phyloP scores from a whole-genome alignment of 23 tunicate species.

The Ciona savignyi region DNA sequence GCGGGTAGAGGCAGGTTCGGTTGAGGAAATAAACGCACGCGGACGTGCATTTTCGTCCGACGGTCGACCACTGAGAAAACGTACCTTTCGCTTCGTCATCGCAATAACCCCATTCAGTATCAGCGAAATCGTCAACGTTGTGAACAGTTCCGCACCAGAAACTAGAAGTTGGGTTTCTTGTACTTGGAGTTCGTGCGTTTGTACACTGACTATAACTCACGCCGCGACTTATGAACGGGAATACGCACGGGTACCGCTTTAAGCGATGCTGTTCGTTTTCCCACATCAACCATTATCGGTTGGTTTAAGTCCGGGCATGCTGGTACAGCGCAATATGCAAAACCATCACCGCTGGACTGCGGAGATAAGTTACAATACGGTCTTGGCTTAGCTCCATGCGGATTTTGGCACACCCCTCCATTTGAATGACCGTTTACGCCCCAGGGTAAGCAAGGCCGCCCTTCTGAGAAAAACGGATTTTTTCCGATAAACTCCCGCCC shows the following conservation, averaged over 20 bases:
- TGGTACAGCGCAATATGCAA: slow-evolving; percentile 23
- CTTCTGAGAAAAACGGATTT: not conserved
- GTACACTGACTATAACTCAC: slow-evolving; percentile 9
- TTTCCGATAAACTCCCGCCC: slow-evolving; percentile 10
- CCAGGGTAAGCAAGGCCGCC: not conserved
- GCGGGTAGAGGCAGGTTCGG: slow-evolving; percentile 11
- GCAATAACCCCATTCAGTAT: slow-evolving; percentile 29
- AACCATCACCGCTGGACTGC: too few species aligned
- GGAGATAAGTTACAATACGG: slow-evolving; percentile 12
- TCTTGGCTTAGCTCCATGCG: slow-evolving; percentile 7
- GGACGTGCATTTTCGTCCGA: slow-evolving; percentile 3
- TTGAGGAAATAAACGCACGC: slow-evolving; percentile 12
- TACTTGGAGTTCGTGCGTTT: slow-evolving; percentile 15
- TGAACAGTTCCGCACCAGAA: slow-evolving; percentile 27
- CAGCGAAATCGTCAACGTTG: not conserved
- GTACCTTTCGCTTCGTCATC: not conserved
- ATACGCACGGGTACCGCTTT: slow-evolving; percentile 16
- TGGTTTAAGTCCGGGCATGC: slow-evolving; percentile 11
- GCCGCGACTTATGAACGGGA: slow-evolving; percentile 14
- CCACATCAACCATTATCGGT: slow-evolving; percentile 7
- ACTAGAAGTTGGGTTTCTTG: not conserved
- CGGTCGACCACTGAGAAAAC: slow-evolving; percentile 12
- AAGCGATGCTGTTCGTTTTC: not conserved
- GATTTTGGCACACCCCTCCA: slow-evolving; percentile 13
- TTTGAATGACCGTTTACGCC: not conserved